These are phyloP conservation scores for Ellobius talpinus DNA, from an alignment of 2,113 vertebrate genomes.

Conservation along the genomic window DNA sequence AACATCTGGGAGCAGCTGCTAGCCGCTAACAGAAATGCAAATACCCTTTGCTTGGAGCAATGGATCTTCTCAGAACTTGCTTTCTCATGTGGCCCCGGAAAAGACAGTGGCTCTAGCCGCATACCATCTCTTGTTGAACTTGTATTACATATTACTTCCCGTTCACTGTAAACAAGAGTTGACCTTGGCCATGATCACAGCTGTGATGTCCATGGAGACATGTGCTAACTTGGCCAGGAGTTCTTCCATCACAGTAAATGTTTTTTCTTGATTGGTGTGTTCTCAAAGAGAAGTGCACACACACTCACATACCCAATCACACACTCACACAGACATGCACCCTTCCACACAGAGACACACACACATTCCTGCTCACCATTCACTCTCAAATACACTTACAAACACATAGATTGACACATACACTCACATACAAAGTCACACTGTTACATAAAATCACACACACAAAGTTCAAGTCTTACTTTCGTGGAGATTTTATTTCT, in stretches of 20 bases:
- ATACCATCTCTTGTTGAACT: not conserved
- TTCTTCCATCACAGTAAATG: not conserved
- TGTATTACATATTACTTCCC: slow-evolving; percentile 25
- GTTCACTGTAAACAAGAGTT: slow-evolving; percentile 7
- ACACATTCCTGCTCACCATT: not conserved
- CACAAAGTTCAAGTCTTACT: not conserved
- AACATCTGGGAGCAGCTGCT: slow-evolving; percentile 57
- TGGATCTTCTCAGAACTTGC: slow-evolving; percentile 26
- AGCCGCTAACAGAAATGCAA: slow-evolving; percentile 19
- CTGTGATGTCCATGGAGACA: not conserved
- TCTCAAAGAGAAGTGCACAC: slow-evolving; percentile 5
- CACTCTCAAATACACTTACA: not conserved
- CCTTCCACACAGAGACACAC: not conserved
- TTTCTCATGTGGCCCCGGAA: not conserved
- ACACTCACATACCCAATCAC: too few relatives aligned
- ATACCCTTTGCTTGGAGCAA: not conserved
- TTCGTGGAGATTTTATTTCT: not conserved
- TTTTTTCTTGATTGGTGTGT: not conserved
- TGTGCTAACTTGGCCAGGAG: not conserved
- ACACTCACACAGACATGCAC: too few relatives aligned
- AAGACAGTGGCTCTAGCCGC: not conserved
- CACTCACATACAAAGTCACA: not conserved
- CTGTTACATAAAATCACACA: not conserved
- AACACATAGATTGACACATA: too few relatives aligned
- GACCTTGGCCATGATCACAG: not conserved